Percentiles rank a stretch among this genome's conserved stretches.
Evolutionary conservation across 2,797 vertebrate species (phyloP).

Genomic region (Podarcis siculus): DNA sequence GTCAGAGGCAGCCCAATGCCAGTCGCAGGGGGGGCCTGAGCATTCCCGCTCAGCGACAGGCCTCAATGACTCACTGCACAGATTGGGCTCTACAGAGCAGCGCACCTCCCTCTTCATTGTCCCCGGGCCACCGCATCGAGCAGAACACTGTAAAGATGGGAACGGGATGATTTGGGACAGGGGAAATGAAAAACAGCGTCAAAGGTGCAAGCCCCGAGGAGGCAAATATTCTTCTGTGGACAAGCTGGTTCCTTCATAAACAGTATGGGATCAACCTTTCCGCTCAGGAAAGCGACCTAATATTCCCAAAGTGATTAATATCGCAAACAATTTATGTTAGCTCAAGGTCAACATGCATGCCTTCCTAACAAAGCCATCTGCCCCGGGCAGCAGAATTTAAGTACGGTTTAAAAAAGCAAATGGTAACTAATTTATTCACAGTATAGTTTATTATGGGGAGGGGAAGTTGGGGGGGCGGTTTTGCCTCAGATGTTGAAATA

Average conservation of each 20-base stretch:
- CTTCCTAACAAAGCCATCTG: background rate
- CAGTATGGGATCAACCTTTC: background rate
- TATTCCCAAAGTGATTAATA: background rate
- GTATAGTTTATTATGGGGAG: background rate
- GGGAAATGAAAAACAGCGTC: no score
- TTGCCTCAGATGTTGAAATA: background rate
- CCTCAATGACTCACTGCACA: conserved; percentile 81
- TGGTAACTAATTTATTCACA: background rate
- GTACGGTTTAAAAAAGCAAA: background rate
- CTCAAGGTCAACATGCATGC: background rate
- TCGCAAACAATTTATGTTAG: background rate
- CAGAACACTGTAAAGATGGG: conserved; percentile 79
- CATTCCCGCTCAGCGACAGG: conserved; percentile 81
- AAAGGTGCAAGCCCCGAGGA: background rate
- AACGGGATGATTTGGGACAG: background rate
- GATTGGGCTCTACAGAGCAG: conserved; percentile 82
- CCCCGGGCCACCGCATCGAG: conserved; percentile 80
- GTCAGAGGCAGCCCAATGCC: conserved; percentile 85
- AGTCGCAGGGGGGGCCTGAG: conserved; percentile 85
- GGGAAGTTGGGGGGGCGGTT: background rate
- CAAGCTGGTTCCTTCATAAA: background rate
- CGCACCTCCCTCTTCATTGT: conserved; percentile 84
- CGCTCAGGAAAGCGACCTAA: background rate
- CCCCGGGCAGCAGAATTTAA: background rate
- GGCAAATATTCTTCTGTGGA: background rate